phyloP scores from a whole-genome alignment of 2,888 invertebrate genomes.

The Cephus sareptanus region DNA sequence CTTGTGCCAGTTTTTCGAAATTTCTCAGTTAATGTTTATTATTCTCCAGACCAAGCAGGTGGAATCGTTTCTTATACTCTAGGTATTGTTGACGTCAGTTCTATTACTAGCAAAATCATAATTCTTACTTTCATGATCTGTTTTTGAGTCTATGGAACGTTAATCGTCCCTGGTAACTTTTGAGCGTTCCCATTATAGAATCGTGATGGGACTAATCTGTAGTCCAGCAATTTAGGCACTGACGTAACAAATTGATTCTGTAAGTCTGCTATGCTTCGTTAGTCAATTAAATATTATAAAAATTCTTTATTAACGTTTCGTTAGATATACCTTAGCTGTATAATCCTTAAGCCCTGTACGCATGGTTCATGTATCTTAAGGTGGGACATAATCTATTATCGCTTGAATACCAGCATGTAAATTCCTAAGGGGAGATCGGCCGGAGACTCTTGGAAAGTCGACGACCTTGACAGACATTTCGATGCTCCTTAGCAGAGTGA shows the following conservation, averaged over 20 bases:
- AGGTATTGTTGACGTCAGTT: background rate
- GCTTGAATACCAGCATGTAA: background rate
- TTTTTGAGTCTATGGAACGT: background rate
- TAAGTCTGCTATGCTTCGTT: background rate
- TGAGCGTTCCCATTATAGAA: background rate
- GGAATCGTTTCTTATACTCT: background rate
- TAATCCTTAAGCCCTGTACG: too few species aligned
- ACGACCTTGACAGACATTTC: conserved; percentile 53
- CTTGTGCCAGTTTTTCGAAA: background rate
- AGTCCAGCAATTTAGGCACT: background rate
- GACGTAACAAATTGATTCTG: background rate
- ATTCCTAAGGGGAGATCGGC: background rate
- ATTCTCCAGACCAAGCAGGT: background rate
- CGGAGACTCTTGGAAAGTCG: conserved; percentile 46
- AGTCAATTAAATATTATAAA: background rate
- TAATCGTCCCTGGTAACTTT: background rate
- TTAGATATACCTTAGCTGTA: too few species aligned
- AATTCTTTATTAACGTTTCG: too few species aligned
- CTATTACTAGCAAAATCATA: background rate
- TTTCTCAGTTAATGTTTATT: background rate
- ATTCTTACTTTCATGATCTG: background rate
- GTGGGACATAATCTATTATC: background rate
- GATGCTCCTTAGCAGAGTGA: conserved; percentile 14
- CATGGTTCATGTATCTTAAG: background rate
- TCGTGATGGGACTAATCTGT: background rate